phyloP scores from a whole-genome alignment of 2,113 vertebrate species.

The Apteryx mantelli region DNA sequence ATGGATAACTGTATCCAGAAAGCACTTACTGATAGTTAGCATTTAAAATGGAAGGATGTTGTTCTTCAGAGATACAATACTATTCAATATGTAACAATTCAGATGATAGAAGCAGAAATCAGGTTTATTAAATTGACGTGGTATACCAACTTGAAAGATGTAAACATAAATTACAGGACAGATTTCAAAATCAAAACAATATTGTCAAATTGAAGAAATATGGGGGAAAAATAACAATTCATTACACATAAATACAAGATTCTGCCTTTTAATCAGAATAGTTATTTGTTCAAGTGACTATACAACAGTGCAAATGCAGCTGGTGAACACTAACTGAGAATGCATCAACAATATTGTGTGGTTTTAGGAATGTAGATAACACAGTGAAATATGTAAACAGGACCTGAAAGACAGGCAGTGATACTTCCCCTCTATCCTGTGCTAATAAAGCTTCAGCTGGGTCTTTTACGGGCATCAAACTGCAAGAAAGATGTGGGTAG shows the following conservation, averaged over 20 bases:
- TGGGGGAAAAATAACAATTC: not conserved
- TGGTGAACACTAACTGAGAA: not conserved
- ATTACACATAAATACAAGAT: not conserved
- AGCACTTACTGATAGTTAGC: not conserved
- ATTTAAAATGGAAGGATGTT: not conserved
- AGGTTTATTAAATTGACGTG: not conserved
- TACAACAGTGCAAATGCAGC: not conserved
- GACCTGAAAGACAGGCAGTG: not conserved
- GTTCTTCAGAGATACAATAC: not conserved
- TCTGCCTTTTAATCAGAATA: not conserved
- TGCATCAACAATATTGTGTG: not conserved
- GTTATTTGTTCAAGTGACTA: not conserved
- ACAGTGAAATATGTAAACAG: not conserved
- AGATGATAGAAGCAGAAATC: not conserved
- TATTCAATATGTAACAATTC: not conserved
- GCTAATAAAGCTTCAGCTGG: not conserved
- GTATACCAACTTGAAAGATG: not conserved
- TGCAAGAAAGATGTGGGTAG: not conserved
- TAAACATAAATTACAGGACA: not conserved
- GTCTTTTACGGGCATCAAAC: not conserved
- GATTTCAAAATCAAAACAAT: slow-evolving; percentile 11
- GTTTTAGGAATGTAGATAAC: not conserved
- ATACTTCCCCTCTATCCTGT: not conserved
- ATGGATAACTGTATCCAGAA: not conserved
- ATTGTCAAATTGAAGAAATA: slow-evolving; percentile 12